These are phyloP conservation scores for Salpingus planirostris DNA, from an alignment of 2,888 invertebrate species.

Conservation along the genomic window DNA sequence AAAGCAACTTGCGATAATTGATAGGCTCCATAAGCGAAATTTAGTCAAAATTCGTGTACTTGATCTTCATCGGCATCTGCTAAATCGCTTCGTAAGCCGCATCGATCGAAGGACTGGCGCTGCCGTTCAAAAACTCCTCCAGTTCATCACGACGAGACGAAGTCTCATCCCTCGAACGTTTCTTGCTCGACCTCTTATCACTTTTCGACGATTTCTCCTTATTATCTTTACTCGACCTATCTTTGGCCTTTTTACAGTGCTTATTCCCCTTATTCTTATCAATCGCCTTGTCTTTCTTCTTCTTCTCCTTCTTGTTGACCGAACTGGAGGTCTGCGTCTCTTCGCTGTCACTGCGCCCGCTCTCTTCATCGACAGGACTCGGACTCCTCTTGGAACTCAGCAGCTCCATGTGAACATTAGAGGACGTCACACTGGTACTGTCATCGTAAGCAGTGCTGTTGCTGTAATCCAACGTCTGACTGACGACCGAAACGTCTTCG, in stretches of 20 bases:
- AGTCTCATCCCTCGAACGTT: slow-evolving; percentile 40
- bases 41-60: background rate
- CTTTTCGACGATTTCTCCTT: slow-evolving; percentile 40
- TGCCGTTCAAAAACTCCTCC: slow-evolving; percentile 54
- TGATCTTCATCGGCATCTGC: background rate
- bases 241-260: slow-evolving; percentile 34
- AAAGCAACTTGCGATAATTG: too few species aligned
- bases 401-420: slow-evolving; percentile 47
- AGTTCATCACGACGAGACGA: slow-evolving; percentile 46
- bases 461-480: slow-evolving; percentile 45
- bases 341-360: slow-evolving; percentile 45
- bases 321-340: slow-evolving; percentile 31
- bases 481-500: slow-evolving; percentile 42
- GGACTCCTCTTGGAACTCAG: slow-evolving; percentile 47
- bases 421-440: slow-evolving; percentile 47
- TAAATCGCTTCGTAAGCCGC: slow-evolving; percentile 54
- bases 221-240: slow-evolving; percentile 45
- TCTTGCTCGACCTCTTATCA: slow-evolving; percentile 41
- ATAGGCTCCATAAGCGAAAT: too few species aligned
- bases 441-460: slow-evolving; percentile 45
- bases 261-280: slow-evolving; percentile 44
- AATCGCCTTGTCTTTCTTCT: slow-evolving; percentile 32
- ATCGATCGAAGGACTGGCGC: slow-evolving; percentile 46
- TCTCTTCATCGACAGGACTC: slow-evolving; percentile 46
- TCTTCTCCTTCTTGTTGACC: slow-evolving; percentile 31